Percentiles rank a stretch among this genome's conserved stretches.
Evolutionary conservation across 2,888 invertebrate genomes (phyloP).

Genomic region (Celastrina argiolus): DNA sequence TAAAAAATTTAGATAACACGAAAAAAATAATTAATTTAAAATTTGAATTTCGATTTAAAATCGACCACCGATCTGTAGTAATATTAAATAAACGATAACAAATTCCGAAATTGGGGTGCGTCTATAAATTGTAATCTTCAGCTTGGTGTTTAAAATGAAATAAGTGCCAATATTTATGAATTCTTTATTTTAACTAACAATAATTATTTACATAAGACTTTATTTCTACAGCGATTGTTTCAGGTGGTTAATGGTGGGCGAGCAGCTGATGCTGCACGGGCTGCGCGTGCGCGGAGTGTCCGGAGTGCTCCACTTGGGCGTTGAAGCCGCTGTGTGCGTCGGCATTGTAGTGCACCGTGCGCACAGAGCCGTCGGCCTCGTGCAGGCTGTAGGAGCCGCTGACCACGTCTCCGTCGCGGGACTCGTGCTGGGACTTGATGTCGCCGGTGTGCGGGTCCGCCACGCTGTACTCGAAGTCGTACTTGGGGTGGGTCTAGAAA

Average conservation of each 20-base stretch:
- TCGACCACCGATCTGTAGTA: no score
- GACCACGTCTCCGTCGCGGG: slow-evolving; percentile 60
- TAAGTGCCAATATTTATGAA: no score
- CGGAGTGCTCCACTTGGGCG: slow-evolving; percentile 75
- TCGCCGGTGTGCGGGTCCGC: slow-evolving; percentile 76
- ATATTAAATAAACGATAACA: no score
- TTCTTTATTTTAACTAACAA: no score
- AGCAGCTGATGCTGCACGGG: slow-evolving; percentile 43
- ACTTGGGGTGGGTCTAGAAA: slow-evolving; percentile 65
- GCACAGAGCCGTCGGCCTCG: slow-evolving; percentile 75
- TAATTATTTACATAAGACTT: no score
- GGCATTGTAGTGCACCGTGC: slow-evolving; percentile 74
- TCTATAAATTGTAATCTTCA: no score
- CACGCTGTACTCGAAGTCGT: slow-evolving; percentile 73
- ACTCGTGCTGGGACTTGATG: slow-evolving; percentile 77
- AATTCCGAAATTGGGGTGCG: no score
- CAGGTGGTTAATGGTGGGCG: slow-evolving; percentile 27
- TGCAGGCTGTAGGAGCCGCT: slow-evolving; percentile 78
- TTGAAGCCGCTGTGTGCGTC: slow-evolving; percentile 69
- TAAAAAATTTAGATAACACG: no score
- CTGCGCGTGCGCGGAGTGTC: slow-evolving; percentile 68
- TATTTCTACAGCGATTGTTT: not conserved
- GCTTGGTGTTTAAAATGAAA: no score
- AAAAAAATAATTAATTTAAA: no score
- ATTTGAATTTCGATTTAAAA: no score